phyloP scores from a whole-genome alignment of 30 jellyfish, hydroid and myxozoan genomes.

The Pelagia noctiluca region DNA sequence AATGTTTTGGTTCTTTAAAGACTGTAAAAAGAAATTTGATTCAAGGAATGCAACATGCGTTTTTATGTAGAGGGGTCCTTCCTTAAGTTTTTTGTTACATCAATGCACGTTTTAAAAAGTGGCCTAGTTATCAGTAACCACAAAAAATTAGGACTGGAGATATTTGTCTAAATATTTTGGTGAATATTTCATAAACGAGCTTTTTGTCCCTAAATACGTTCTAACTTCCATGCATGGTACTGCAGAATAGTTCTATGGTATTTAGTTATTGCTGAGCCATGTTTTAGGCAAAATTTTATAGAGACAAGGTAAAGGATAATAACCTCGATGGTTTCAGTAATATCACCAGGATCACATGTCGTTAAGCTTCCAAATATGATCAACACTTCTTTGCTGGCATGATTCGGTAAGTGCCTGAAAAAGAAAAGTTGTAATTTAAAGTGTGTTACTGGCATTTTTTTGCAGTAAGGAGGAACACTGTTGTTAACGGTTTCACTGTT shows the following conservation, averaged over 20 bases:
- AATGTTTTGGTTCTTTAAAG: slow-evolving; percentile 64
- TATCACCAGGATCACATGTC: slow-evolving; percentile 98
- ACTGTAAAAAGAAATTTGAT: slow-evolving; percentile 28
- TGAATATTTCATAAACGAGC: no score
- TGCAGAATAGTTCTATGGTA: no score
- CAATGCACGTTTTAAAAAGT: no score
- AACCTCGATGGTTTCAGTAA: slow-evolving; percentile 76
- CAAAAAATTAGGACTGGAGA: no score
- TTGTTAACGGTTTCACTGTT: no score
- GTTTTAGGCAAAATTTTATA: neutral
- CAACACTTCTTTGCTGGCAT: slow-evolving; percentile 90
- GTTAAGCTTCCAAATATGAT: slow-evolving; percentile 89
- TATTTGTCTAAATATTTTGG: no score
- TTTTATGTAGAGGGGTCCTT: no score
- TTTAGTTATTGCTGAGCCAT: no score
- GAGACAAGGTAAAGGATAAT: neutral
- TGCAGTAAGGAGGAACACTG: neutral
- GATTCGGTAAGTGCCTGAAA: slow-evolving; percentile 87
- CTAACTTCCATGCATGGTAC: no score
- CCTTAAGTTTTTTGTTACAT: no score
- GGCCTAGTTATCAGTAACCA: no score
- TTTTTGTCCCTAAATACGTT: no score
- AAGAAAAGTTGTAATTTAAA: neutral
- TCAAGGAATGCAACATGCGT: neutral
- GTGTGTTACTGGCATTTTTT: neutral